Evolutionary conservation across 1,140 invertebrate species (phyloP), one percentile per base, ranked within the genome.

Genomic region (Ceratoteleas bidentatus): DNA sequence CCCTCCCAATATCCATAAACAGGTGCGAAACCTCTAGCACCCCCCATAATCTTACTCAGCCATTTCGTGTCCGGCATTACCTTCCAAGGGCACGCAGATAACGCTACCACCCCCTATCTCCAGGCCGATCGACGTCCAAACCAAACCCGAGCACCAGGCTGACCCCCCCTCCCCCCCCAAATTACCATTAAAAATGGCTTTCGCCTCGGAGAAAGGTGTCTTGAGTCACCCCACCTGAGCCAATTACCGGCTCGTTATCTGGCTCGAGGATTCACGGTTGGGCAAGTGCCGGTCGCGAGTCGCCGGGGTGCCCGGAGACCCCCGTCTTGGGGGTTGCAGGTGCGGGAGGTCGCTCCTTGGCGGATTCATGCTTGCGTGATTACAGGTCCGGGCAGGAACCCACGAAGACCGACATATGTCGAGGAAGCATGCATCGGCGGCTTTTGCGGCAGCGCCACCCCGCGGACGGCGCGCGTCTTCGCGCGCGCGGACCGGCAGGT

Each of bases 241-340:
- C 45, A 70, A 70, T 70, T 64, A 45, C 32, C n/a, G 38, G n/a
- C 15, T 65, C 52, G 68, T 69, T 69, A 65, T 74, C 74, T 38
- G 10, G 9, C 13, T 14, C 16, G 43, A 75, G 76, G 61, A 80
- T 76, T 66, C 65, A 80, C 58, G 74, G 49, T 36, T 80, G 64
- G 58, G 33, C 60, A 69, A 64, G 56, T 74, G 56, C 34, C 66
- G 34, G 24, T 32, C 52, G 60, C 40, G 43, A 50, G 24, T 54
- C 43, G 13, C 52, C 58, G 40, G 15, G 38, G 10, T 69, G 13
- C 9, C 33, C 33, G 15, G 43, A 49, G 45, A 52, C 68, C 62
- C 60, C 81, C 60, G 85, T 90, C 90, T 91, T 91, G 90, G 89
- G 90, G 90, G 89, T 87, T 88, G 89, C 89, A 91, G 89, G 90